Evolutionary conservation across 2,888 invertebrate species (phyloP), one percentile per base, ranked within the genome.

Genomic region (Sisyra nigra): DNA sequence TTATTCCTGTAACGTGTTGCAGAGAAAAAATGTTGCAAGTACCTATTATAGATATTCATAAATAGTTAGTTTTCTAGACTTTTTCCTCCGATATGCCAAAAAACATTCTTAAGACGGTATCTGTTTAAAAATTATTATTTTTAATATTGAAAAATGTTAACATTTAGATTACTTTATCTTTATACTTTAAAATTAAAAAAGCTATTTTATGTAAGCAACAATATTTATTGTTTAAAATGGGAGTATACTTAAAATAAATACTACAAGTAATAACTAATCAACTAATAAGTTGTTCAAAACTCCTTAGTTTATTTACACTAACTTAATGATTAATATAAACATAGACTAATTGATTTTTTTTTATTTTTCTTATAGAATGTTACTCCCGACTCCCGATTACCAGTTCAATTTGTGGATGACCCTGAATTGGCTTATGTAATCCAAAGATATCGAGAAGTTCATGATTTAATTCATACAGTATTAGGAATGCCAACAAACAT

Each of bases 401-500:
- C 83, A 11, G 96, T 98, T 1, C 83, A 85, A 54, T 98, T 94
- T 64, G 76, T 99, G 39, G 79, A 88, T 50, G 87, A 97, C 60
- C 66, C 77, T 2, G 82, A 93, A 48, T 63, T 93, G 52, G 92
- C 93, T 3, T 98, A 96, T 65, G 83, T 97, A 37, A 92, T 99
- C 83, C 91, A 93, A 61, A 71, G 98, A 43, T 99, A 99, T 59
- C 75, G 98, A 49, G 96, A 98, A 67, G 83, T 87, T 7, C 98
- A 98, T 61, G 98, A 98, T 67, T 72, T 98, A 49, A 76, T 88
- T 45, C 98, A 98, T 64, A 81, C 93, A 0, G 68, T 85, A 13
- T 71, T 97, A 33, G 79, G 80, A 50, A 94, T 96, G 91, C 92
- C 87, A 31, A 94, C 92, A 9, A 86, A 86, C 54, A 89, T 93